phyloP scores from a whole-genome alignment of 2,888 invertebrate species.

The Leistus spinibarbis region DNA sequence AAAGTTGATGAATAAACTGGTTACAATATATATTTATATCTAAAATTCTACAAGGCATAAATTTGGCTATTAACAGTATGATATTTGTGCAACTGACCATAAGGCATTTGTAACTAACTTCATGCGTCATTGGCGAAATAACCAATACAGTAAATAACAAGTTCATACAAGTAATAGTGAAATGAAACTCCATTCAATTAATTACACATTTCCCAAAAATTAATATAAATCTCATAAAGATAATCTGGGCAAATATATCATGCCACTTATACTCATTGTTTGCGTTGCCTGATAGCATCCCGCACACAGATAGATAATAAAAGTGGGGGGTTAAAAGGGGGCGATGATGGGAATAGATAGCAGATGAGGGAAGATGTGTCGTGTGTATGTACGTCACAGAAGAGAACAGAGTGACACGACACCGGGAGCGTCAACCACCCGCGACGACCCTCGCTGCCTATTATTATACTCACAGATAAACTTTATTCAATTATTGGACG shows the following conservation, averaged over 20 bases:
- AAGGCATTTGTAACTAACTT: too few relatives aligned
- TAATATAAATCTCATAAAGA: background rate
- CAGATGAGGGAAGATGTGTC: background rate
- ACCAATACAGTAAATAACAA: too few relatives aligned
- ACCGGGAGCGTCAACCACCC: conserved; percentile 12
- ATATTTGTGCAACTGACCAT: too few relatives aligned
- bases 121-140: too few relatives aligned
- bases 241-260: background rate
- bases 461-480: conserved; percentile 59
- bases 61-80: too few relatives aligned
- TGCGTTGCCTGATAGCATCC: background rate
- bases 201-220: background rate
- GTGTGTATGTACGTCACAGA: background rate
- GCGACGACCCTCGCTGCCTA: conserved; percentile 41
- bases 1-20: too few relatives aligned
- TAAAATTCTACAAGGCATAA: too few relatives aligned
- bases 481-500: conserved; percentile 58
- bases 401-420: too few relatives aligned
- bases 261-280: background rate
- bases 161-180: background rate
- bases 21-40: too few relatives aligned
- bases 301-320: background rate
- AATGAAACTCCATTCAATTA: background rate
- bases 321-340: background rate
- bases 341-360: background rate